A percentile compares a stretch with the other conserved stretches of the same genome.
Conservation (phyloP, 2,888 invertebrate genomes). For the Meghimatium bilineatum region DNA sequence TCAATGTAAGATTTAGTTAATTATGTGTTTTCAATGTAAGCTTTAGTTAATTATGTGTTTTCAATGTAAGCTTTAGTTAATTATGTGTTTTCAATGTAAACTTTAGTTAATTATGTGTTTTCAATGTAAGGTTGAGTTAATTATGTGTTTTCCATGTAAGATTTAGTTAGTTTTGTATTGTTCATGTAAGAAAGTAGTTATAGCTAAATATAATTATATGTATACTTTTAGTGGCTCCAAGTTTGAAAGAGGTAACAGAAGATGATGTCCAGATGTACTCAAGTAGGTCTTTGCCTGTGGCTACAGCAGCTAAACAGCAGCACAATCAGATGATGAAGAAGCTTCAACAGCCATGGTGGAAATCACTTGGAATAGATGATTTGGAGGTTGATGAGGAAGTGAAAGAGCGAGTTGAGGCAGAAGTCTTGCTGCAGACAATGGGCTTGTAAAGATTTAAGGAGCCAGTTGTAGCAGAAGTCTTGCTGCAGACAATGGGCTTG, state of each 20-base stretch:
- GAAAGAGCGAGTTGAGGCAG: slow-evolving; percentile 55
- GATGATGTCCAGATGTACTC: slow-evolving; percentile 72
- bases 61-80: too few relatives aligned
- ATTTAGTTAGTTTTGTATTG: too few relatives aligned
- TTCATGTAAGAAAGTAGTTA: too few relatives aligned
- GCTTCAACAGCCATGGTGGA: slow-evolving; percentile 75
- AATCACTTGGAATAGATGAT: slow-evolving; percentile 68
- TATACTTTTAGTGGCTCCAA: slow-evolving; percentile 70
- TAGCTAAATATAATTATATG: background rate
- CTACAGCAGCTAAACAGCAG: slow-evolving; percentile 70
- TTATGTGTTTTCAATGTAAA: too few relatives aligned
- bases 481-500: background rate
- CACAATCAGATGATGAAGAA: slow-evolving; percentile 69
- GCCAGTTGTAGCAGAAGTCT: background rate
- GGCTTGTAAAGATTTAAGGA: slow-evolving; percentile 29
- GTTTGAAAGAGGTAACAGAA: slow-evolving; percentile 67
- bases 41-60: too few relatives aligned
- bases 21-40: too few relatives aligned
- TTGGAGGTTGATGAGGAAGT: slow-evolving; percentile 63
- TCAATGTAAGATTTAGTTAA: too few relatives aligned
- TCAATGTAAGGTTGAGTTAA: too few relatives aligned
- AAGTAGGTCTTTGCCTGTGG: slow-evolving; percentile 73
- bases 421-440: slow-evolving; percentile 39
- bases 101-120: too few relatives aligned
- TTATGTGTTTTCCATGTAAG: too few relatives aligned